Base-by-base conservation (phyloP, 2,888 invertebrate species). In the Drosophila eohydei region DNA sequence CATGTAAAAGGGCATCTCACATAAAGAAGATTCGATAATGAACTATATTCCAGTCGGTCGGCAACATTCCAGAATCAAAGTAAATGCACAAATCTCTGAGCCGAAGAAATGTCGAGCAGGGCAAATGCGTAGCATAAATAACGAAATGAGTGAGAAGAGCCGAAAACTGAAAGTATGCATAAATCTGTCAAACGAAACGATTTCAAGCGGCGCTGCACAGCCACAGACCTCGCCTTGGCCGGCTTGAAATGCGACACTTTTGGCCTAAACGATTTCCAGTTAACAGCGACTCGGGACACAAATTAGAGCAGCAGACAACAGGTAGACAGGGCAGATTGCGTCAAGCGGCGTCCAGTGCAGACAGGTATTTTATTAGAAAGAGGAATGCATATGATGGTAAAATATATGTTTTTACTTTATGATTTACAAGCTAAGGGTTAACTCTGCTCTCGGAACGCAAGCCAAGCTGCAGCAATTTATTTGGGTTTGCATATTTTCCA, bases 161-260 rank as follows among this genome's bases (percentile, higher is more conserved):
- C 56, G 52, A 65, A 81, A 75, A 71, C 76, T 41, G 65, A 83
- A 73, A 86, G 74, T 86, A 76, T 71, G 71, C 84, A 87, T 86
- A 84, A 88, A 86, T 83, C 72, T 86, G 72, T 81, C 79, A 68
- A 74, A 70, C 40, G 77, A 78, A 72, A 68, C 50, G 71, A 72
- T 69, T 78, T 86, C 81, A 71, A 76, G 73, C 81, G n/a, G 28
- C 67, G 71, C 51, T n/a, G 26, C 36, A 3, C 8, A 14, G 14
- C 30, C 30, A 16, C 6, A 50, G 32, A 4, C 6, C 48, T 55
- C 61, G 43, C 30, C 63, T 28, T 70, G 46, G 51, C 30, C 6
- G 64, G 56, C 66, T 67, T 69, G 83, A 83, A 83, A 87, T 41
- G 81, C 83, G 81, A 88, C 87, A 88, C 83, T 81, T 75, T 78